These are phyloP conservation scores for Dasypolia templi DNA, from an alignment of 2,888 invertebrate genomes.

Conservation along the genomic window DNA sequence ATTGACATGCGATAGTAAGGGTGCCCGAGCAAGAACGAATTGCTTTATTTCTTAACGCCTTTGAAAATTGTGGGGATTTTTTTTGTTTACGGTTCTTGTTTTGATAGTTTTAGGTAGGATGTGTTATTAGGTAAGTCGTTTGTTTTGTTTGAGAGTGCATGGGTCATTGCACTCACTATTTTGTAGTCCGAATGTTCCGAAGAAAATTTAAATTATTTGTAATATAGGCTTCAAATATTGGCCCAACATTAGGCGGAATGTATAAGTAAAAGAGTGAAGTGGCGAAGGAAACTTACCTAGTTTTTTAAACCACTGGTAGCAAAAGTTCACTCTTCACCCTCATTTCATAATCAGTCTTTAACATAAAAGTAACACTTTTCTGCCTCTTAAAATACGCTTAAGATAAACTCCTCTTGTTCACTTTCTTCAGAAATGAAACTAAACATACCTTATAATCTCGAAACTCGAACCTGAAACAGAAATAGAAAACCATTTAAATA, in stretches of 20 bases:
- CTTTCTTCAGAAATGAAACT: background rate
- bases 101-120: background rate
- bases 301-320: background rate
- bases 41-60: conserved; percentile 43
- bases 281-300: background rate
- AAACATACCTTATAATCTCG: conserved; percentile 48
- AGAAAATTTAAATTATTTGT: background rate
- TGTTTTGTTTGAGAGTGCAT: background rate
- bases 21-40: conserved; percentile 27
- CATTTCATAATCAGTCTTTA: background rate
- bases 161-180: background rate
- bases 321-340: background rate
- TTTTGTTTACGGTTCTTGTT: conserved; percentile 9
- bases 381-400: background rate
- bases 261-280: background rate
- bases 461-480: conserved; percentile 46
- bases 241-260: background rate
- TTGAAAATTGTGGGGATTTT: conserved; percentile 19
- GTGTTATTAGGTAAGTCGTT: background rate
- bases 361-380: background rate
- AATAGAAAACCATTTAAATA: conserved; percentile 42
- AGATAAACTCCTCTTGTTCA: background rate
- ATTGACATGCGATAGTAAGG: conserved; percentile 61
- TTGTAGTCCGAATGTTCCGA: background rate
- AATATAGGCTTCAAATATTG: background rate